Conservation (phyloP, 2,888 invertebrate species). For the Platycheirus albimanus region DNA sequence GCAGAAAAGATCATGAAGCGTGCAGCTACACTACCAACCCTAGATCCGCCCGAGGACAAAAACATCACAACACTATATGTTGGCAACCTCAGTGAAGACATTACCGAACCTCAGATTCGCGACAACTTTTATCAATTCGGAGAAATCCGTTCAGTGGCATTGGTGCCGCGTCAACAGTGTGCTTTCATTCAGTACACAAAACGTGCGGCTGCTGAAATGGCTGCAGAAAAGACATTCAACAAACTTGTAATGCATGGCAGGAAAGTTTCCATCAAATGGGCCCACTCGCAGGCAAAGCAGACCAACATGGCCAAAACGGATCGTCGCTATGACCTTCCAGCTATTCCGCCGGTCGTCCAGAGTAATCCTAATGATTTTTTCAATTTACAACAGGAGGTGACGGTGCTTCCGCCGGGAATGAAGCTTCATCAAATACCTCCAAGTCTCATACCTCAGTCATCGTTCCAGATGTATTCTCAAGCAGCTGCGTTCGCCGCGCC, state of each 20-base stretch:
- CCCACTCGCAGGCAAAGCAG: constrained; percentile 94
- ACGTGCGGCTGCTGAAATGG: constrained; percentile 94
- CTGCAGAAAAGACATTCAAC: constrained; percentile 98
- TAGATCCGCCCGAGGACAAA: constrained; percentile 97
- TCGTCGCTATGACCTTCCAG: constrained; percentile 88
- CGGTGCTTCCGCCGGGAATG: constrained; percentile 82
- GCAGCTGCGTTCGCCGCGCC: constrained; percentile 82
- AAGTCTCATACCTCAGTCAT: constrained; percentile 80
- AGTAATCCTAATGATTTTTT: constrained; percentile 86
- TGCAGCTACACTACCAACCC: constrained; percentile 95
- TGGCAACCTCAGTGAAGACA: constrained; percentile 95
- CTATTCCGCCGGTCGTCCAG: constrained; percentile 87
- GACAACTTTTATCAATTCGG: constrained; percentile 99
- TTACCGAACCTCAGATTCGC: constrained; percentile 94
- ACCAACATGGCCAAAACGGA: constrained; percentile 83
- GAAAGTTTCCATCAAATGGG: constrained; percentile 99
- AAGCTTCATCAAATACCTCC: constrained; percentile 82
- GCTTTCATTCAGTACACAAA: constrained; percentile 98
- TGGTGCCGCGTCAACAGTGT: constrained; percentile 96
- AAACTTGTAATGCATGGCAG: constrained; percentile 92
- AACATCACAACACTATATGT: constrained; percentile 98
- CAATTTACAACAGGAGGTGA: constrained; percentile 84
- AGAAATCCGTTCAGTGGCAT: constrained; percentile 96
- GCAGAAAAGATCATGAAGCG: constrained; percentile 94
- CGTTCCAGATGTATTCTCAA: constrained; percentile 81